These are phyloP conservation scores for Habropoda laboriosa DNA, from an alignment of 1,140 invertebrate genomes.

Conservation along the genomic window DNA sequence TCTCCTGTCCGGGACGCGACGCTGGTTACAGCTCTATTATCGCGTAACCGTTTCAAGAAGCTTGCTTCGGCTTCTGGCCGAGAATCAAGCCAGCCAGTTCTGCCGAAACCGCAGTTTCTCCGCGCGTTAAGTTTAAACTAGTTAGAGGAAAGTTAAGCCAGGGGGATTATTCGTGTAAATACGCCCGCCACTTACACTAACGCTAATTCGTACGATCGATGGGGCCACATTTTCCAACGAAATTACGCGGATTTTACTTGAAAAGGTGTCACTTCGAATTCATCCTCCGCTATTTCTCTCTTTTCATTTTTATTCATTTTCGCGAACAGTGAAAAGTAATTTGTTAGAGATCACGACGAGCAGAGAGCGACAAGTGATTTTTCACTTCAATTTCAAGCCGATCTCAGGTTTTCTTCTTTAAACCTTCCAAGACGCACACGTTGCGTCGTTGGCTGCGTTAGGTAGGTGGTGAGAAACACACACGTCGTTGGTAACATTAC, in stretches of 20 bases:
- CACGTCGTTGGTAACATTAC: too few species aligned
- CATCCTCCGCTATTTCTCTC: not conserved
- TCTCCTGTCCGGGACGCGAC: not conserved
- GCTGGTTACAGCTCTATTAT: conserved; percentile 36
- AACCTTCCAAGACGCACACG: too few species aligned
- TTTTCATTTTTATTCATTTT: not conserved
- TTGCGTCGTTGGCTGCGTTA: too few species aligned
- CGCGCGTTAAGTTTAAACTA: conserved; percentile 64
- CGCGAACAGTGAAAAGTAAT: too few species aligned
- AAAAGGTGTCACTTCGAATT: not conserved
- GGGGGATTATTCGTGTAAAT: conserved; percentile 63
- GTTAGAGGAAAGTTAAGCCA: conserved; percentile 63
- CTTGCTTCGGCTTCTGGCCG: not conserved
- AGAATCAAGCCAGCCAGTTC: conserved; percentile 10
- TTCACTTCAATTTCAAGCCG: too few species aligned
- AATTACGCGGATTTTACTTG: not conserved
- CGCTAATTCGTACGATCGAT: conserved; percentile 61
- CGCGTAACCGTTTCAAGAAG: conserved; percentile 39
- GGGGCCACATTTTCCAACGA: not conserved
- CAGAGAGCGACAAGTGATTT: too few species aligned
- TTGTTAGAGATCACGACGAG: too few species aligned
- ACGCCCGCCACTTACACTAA: conserved; percentile 55
- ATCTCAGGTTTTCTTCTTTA: too few species aligned
- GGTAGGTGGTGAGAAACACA: too few species aligned
- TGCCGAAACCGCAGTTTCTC: conserved; percentile 52